Evolutionary conservation across 2,888 invertebrate species (phyloP).

Genomic region (Calliscelio sp.): DNA sequence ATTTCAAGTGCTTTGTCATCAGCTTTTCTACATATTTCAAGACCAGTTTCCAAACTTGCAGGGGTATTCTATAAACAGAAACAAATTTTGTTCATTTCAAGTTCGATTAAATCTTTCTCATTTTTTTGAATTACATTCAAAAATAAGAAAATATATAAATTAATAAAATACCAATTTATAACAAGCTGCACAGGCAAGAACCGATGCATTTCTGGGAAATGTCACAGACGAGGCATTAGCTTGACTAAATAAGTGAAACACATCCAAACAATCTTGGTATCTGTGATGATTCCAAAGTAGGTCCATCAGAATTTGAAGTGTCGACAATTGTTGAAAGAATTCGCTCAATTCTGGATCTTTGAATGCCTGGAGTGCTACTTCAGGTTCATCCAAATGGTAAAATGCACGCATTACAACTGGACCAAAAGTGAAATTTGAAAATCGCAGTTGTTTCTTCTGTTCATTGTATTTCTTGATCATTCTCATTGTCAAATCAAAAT

Average conservation of each 20-base stretch:
- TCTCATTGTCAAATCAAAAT: slow-evolving; percentile 88
- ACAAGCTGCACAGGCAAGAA: slow-evolving; percentile 90
- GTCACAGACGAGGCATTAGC: slow-evolving; percentile 89
- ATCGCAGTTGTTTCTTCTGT: slow-evolving; percentile 90
- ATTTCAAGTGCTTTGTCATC: too few species aligned
- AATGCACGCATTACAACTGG: slow-evolving; percentile 94
- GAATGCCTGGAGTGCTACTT: slow-evolving; percentile 89
- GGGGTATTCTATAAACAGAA: too few species aligned
- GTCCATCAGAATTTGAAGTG: slow-evolving; percentile 90
- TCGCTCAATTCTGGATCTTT: slow-evolving; percentile 88
- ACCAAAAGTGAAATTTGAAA: slow-evolving; percentile 94
- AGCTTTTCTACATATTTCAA: too few species aligned
- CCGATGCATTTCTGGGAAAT: slow-evolving; percentile 90
- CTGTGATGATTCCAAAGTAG: slow-evolving; percentile 89
- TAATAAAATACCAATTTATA: slow-evolving; percentile 89
- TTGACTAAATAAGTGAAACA: slow-evolving; percentile 88
- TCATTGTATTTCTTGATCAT: slow-evolving; percentile 92
- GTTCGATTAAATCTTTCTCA: too few species aligned
- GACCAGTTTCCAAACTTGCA: too few species aligned
- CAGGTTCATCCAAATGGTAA: slow-evolving; percentile 90
- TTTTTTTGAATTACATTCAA: too few species aligned
- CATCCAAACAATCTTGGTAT: slow-evolving; percentile 89
- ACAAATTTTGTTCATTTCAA: too few species aligned
- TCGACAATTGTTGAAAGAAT: slow-evolving; percentile 91
- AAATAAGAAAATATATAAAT: too few species aligned